Evolutionary conservation across 2,797 vertebrate species (phyloP).

Genomic region (Muscicapa striata): DNA sequence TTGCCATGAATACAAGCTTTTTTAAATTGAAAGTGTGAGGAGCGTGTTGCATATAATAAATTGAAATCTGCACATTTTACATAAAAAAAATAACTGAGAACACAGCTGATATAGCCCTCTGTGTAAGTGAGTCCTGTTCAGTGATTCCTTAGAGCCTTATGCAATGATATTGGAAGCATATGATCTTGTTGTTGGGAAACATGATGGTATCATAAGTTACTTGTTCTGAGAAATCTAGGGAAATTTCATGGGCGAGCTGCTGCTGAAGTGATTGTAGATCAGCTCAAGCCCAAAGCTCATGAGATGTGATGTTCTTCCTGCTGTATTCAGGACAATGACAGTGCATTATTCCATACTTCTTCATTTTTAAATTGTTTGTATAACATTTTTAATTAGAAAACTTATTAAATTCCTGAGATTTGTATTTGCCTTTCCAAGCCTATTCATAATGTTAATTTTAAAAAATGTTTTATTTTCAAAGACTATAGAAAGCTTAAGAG

Average conservation of each 20-base stretch:
- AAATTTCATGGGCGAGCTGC: neutral
- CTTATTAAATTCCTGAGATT: neutral
- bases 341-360: neutral
- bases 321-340: neutral
- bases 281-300: neutral
- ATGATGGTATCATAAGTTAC: neutral
- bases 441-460: neutral
- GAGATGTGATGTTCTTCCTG: neutral
- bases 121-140: neutral
- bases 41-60: neutral
- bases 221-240: neutral
- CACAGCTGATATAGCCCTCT: neutral
- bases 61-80: neutral
- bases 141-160: neutral
- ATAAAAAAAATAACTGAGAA: neutral
- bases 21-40: neutral
- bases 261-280: neutral
- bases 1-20: fast-evolving
- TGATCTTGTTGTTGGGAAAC: neutral
- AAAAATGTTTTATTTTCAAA: neutral
- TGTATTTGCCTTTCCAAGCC: neutral
- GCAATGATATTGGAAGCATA: neutral
- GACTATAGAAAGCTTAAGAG: neutral
- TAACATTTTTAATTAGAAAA: neutral
- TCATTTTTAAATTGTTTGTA: neutral